Conservation (phyloP, 2,113 vertebrate species). For the Bubo bubo region DNA sequence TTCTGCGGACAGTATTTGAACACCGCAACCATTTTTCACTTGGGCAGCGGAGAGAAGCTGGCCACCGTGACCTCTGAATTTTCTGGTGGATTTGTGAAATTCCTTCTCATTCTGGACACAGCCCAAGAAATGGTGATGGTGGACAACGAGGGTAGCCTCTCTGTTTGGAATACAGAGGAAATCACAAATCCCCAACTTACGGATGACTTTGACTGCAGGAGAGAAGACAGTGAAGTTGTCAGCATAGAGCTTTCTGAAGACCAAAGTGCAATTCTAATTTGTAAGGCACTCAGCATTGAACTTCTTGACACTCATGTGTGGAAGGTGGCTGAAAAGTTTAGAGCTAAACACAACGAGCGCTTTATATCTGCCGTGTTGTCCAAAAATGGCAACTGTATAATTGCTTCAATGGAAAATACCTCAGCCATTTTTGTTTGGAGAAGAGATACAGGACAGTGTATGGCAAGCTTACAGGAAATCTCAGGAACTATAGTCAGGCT, state of each 20-base stretch:
- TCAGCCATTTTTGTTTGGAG: slow-evolving; percentile 98
- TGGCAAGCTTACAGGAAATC: slow-evolving; percentile 97
- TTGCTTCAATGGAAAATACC: slow-evolving; percentile 98
- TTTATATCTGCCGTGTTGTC: slow-evolving; percentile 95
- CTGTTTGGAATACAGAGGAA: slow-evolving; percentile 96
- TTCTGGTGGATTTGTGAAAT: slow-evolving; percentile 96
- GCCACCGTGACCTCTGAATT: slow-evolving; percentile 95
- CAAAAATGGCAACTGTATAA: slow-evolving; percentile 94
- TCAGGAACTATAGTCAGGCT: slow-evolving; percentile 96
- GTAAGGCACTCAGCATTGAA: slow-evolving; percentile 94
- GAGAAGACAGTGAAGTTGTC: slow-evolving; percentile 93
- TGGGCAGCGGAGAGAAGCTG: slow-evolving; percentile 94
- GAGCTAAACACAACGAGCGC: slow-evolving; percentile 91
- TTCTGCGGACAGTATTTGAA: slow-evolving; percentile 98
- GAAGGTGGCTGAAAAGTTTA: slow-evolving; percentile 97
- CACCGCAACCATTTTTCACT: slow-evolving; percentile 91
- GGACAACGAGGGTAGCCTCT: slow-evolving; percentile 94
- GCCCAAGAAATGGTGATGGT: slow-evolving; percentile 97
- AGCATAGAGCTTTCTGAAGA: slow-evolving; percentile 95
- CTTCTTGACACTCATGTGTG: slow-evolving; percentile 91
- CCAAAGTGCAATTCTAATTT: slow-evolving; percentile 94
- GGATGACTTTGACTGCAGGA: slow-evolving; percentile 95
- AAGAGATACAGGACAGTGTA: slow-evolving; percentile 95
- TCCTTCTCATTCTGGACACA: slow-evolving; percentile 91
- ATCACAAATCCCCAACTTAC: slow-evolving; percentile 89